Evolutionary conservation across 2,888 invertebrate species (phyloP).

Genomic region (Dicycla oo): DNA sequence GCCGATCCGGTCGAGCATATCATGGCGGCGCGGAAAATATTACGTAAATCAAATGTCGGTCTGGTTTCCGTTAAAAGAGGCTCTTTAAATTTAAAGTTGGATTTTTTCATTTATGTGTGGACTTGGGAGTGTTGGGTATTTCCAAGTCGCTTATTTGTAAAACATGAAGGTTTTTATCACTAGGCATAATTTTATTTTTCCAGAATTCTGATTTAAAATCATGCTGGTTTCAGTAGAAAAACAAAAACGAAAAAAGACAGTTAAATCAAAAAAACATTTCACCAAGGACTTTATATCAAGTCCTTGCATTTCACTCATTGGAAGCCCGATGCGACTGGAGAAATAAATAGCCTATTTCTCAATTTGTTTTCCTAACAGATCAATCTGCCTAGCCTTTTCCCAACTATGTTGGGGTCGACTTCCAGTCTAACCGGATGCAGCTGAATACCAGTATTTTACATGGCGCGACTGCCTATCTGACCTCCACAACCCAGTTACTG

Average conservation of each 20-base stretch:
- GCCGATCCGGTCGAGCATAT: slow-evolving; percentile 55
- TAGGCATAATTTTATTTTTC: neutral
- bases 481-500: too few relatives aligned
- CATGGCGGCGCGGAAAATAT: slow-evolving; percentile 46
- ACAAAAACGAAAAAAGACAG: neutral
- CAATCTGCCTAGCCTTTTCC: too few relatives aligned
- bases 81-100: slow-evolving; percentile 17
- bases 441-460: too few relatives aligned
- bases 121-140: neutral
- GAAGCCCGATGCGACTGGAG: neutral
- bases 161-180: neutral
- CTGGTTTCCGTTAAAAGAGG: slow-evolving; percentile 8
- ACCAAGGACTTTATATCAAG: too few relatives aligned
- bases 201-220: neutral
- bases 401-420: too few relatives aligned
- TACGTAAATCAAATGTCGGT: slow-evolving; percentile 49
- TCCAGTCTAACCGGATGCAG: too few relatives aligned
- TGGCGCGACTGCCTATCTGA: too few relatives aligned
- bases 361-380: too few relatives aligned
- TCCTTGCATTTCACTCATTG: neutral
- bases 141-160: neutral
- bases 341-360: too few relatives aligned
- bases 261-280: neutral
- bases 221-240: neutral
- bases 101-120: neutral